phyloP scores from a whole-genome alignment of 2,888 invertebrate genomes.

The Catotricha subobsoleta region DNA sequence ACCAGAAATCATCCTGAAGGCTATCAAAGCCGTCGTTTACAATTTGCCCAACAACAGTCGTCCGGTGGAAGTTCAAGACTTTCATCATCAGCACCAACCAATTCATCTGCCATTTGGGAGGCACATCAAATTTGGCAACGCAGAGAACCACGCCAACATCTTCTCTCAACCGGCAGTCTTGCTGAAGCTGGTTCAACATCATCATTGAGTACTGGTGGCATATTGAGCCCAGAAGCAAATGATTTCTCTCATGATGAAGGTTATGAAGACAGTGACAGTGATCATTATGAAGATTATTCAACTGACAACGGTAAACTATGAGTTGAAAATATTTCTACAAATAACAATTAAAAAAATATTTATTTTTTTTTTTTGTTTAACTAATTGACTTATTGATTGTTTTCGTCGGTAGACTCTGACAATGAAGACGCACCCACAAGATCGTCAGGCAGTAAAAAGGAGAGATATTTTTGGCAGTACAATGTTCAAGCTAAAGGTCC shows the following conservation, averaged over 20 bases:
- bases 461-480: conserved; percentile 94
- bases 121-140: conserved; percentile 77
- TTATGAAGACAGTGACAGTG: conserved; percentile 68
- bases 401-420: conserved; percentile 40
- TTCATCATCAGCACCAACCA: conserved; percentile 75
- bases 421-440: conserved; percentile 33
- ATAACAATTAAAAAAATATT: not conserved
- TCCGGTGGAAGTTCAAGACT: conserved; percentile 35
- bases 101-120: conserved; percentile 29
- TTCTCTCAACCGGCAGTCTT: conserved; percentile 56
- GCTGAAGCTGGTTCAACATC: conserved; percentile 74
- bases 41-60: conserved; percentile 14
- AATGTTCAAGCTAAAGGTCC: conserved; percentile 97
- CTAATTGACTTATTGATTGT: conserved; percentile 5
- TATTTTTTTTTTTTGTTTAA: not conserved
- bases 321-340: not conserved
- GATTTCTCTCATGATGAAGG: conserved; percentile 73
- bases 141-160: conserved; percentile 69
- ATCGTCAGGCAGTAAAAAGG: conserved; percentile 40
- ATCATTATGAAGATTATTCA: conserved; percentile 71
- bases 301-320: conserved; percentile 48
- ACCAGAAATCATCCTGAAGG: conserved; percentile 8
- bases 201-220: conserved; percentile 62
- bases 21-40: conserved; percentile 8
- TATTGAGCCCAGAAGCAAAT: conserved; percentile 64